Evolutionary conservation across 1,140 invertebrate genomes (phyloP).

Genomic region (Choristoneura fumiferana): DNA sequence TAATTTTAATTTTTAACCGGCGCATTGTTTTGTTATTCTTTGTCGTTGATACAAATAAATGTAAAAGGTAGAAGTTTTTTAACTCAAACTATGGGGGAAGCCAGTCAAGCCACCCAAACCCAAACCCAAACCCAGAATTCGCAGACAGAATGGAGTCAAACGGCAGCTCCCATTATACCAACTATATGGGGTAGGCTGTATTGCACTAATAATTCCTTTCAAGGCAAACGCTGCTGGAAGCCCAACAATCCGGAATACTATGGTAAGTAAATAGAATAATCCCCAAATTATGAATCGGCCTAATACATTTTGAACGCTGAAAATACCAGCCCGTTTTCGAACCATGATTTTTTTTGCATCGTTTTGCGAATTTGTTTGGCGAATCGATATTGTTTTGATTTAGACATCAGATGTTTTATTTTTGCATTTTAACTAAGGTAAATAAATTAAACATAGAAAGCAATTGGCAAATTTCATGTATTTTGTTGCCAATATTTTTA

Average conservation of each 20-base stretch:
- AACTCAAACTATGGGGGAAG: slow-evolving; percentile 47
- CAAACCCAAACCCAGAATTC: slow-evolving; percentile 75
- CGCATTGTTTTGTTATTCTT: not conserved
- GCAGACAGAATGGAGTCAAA: slow-evolving; percentile 70
- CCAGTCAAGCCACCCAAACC: slow-evolving; percentile 49
- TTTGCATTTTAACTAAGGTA: too few relatives aligned
- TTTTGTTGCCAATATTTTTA: too few relatives aligned
- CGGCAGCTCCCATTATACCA: slow-evolving; percentile 59
- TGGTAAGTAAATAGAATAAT: slow-evolving; percentile 44
- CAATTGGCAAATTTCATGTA: too few relatives aligned
- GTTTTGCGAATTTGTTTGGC: too few relatives aligned
- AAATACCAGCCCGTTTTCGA: too few relatives aligned
- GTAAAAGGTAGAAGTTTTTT: too few relatives aligned
- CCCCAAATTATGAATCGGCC: slow-evolving; percentile 3
- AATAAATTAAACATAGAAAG: too few relatives aligned
- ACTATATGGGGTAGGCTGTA: slow-evolving; percentile 74
- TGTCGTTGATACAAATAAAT: too few relatives aligned
- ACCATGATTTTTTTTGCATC: too few relatives aligned
- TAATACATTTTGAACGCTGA: too few relatives aligned
- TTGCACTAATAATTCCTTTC: slow-evolving; percentile 46
- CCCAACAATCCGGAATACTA: slow-evolving; percentile 54
- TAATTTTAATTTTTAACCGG: not conserved
- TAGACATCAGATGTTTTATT: too few relatives aligned
- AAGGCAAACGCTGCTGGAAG: slow-evolving; percentile 53
- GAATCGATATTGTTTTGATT: too few relatives aligned